Conservation (phyloP, 2,888 invertebrate species). For the Cybosia mesomella region DNA sequence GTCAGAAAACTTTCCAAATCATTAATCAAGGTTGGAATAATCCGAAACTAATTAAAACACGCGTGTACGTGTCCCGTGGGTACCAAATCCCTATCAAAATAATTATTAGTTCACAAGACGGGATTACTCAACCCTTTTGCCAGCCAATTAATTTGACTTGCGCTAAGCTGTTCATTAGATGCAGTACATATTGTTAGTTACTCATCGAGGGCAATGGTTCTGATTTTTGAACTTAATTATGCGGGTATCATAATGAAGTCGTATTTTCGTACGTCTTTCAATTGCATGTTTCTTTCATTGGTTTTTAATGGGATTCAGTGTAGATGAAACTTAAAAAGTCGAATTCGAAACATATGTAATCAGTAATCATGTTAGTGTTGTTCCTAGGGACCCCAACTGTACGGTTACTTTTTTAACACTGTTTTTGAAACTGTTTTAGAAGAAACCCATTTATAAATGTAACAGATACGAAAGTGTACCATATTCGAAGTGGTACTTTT, state of each 20-base stretch:
- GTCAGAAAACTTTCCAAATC: slow-evolving; percentile 49
- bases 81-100: slow-evolving; percentile 69
- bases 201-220: slow-evolving; percentile 8
- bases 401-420: too few relatives aligned
- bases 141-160: slow-evolving; percentile 66
- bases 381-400: too few relatives aligned
- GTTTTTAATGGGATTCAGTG: not conserved
- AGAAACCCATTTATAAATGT: too few relatives aligned
- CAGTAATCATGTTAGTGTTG: too few relatives aligned
- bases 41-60: slow-evolving; percentile 80
- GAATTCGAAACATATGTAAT: not conserved
- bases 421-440: too few relatives aligned
- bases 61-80: slow-evolving; percentile 60
- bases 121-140: slow-evolving; percentile 62
- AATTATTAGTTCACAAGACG: slow-evolving; percentile 65
- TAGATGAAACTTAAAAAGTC: not conserved
- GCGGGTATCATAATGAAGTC: slow-evolving; percentile 19
- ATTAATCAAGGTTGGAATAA: slow-evolving; percentile 71
- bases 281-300: not conserved
- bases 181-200: slow-evolving; percentile 32
- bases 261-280: not conserved
- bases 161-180: slow-evolving; percentile 64
- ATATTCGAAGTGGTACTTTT: too few relatives aligned
- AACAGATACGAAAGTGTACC: too few relatives aligned
- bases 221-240: slow-evolving; percentile 26